phyloP scores from a whole-genome alignment of 2,888 invertebrate species.

The Pycnomerus fuliginosus region DNA sequence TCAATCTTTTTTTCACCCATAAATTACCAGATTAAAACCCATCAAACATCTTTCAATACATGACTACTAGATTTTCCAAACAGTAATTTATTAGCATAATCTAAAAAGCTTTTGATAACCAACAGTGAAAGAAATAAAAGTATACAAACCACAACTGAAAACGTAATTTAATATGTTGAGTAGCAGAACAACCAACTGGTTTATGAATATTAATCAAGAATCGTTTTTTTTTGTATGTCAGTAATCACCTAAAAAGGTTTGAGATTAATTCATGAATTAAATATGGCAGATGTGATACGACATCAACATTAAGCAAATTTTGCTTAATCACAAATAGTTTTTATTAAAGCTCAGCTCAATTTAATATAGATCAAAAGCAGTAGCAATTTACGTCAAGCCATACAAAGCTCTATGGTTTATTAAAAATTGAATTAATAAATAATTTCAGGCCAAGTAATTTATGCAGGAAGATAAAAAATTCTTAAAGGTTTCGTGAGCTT shows the following conservation, averaged over 20 bases:
- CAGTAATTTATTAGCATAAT: constrained; percentile 27
- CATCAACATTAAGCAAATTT: constrained; percentile 7
- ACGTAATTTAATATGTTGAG: constrained; percentile 27
- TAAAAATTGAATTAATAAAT: constrained; percentile 20
- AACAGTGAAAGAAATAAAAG: constrained; percentile 27
- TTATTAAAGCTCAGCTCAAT: constrained; percentile 4
- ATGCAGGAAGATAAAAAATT: constrained; percentile 18
- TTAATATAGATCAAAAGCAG: constrained; percentile 16
- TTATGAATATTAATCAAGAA: constrained; percentile 24
- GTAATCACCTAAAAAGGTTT: constrained; percentile 17
- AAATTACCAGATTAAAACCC: constrained; percentile 4
- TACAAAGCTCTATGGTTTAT: constrained; percentile 14
- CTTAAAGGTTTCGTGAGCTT: constrained; percentile 2
- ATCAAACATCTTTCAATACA: constrained; percentile 21
- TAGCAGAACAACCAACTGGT: constrained; percentile 13
- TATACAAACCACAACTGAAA: constrained; percentile 18
- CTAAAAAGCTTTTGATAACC: constrained; percentile 26
- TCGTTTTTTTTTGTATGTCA: constrained; percentile 18
- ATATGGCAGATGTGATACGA: constrained; percentile 3
- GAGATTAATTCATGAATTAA: constrained; percentile 13
- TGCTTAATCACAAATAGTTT: background rate
- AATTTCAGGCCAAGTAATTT: constrained; percentile 16
- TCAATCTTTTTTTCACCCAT: constrained; percentile 17
- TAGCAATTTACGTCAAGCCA: constrained; percentile 17
- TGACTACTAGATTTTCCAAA: constrained; percentile 17